Base-by-base conservation (phyloP, 2,797 vertebrate genomes). In the Anisognathus igniventris region DNA sequence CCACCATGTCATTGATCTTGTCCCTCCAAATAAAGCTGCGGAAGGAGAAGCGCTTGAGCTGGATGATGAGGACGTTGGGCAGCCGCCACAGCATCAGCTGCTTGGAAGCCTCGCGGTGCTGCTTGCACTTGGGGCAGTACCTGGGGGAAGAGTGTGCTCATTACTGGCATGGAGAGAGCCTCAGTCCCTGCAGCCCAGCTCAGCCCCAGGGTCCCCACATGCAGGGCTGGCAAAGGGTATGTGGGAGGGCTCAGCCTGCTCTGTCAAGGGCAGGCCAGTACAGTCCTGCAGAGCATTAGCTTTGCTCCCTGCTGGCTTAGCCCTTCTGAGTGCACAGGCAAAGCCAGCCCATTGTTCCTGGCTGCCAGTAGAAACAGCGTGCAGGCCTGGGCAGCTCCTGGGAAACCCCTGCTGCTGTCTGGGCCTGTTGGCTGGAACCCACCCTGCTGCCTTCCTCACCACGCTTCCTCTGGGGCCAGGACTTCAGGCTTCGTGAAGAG, bases 11-110 rank as follows among this genome's bases (percentile, higher is more conserved):
- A 0, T 99, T 99, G 96, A 99, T 99, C 96, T 99, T 99, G 96
- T 99, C 99, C 75, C 99, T 99, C 99, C 99, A 99, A 93, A 99
- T 99, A 97, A 99, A 99, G 90, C 99, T 99, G 74, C 99, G 98
- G 93, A 99, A 99, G 95, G 99, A 99, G 98, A 99, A 99, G 92
- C 99, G 99, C 90, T 99, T 99, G 45, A 99, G 99, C 97, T 99
- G 99, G 93, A 99, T 99, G 84, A 99, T 99, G 91, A 99, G 98
- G n/a, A 99, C 98, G 0, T 99, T 99, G 21, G 99, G 99, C 57
- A 99, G 98, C 48, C 99, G 99, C 99, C 99, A 99, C 10, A 99
- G 97, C 96, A 99, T 96, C 93, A 99, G 98, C 79, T 99, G 99
- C 90, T 99, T 99, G 77, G 99, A 99, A 71, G 99, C 99, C 86